phyloP scores from a whole-genome alignment of 2,888 invertebrate genomes.

The Latrodectus hesperus region DNA sequence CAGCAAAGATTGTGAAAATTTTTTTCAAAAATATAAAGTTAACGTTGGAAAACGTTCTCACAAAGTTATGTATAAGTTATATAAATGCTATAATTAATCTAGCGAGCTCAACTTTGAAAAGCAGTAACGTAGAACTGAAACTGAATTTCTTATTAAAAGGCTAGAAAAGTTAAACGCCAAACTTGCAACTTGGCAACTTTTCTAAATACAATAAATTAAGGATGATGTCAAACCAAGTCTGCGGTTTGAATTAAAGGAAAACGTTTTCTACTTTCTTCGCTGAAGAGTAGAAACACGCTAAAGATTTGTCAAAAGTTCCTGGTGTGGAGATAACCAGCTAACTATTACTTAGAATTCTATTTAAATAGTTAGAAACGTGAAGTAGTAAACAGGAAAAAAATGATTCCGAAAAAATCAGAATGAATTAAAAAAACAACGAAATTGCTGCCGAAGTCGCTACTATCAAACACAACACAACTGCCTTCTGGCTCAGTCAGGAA shows the following conservation, averaged over 20 bases:
- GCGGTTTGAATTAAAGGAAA: constrained; percentile 40
- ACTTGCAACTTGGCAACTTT: constrained; percentile 40
- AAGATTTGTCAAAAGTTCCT: constrained; percentile 47
- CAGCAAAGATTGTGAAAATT: constrained; percentile 42
- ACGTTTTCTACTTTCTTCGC: constrained; percentile 38
- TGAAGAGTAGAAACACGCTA: constrained; percentile 21
- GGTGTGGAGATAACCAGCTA: constrained; percentile 43
- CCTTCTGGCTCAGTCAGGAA: constrained; percentile 76
- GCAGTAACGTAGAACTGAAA: constrained; percentile 23
- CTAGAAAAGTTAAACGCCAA: constrained; percentile 50
- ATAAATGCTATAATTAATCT: constrained; percentile 65
- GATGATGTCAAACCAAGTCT: constrained; percentile 45
- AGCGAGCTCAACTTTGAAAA: constrained; percentile 60
- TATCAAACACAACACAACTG: constrained; percentile 71
- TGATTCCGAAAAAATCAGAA: constrained; percentile 68
- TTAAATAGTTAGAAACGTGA: constrained; percentile 43
- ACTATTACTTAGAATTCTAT: constrained; percentile 48
- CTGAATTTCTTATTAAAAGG: constrained; percentile 51
- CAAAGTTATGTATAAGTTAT: constrained; percentile 64
- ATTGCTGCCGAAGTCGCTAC: constrained; percentile 71
- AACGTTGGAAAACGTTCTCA: constrained; percentile 64
- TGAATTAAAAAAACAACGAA: constrained; percentile 71
- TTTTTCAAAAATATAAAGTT: constrained; percentile 62
- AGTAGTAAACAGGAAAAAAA: constrained; percentile 61
- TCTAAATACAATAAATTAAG: constrained; percentile 37